Base-by-base conservation (phyloP, 1,140 invertebrate species). In the Pentalonia nigronervosa region DNA sequence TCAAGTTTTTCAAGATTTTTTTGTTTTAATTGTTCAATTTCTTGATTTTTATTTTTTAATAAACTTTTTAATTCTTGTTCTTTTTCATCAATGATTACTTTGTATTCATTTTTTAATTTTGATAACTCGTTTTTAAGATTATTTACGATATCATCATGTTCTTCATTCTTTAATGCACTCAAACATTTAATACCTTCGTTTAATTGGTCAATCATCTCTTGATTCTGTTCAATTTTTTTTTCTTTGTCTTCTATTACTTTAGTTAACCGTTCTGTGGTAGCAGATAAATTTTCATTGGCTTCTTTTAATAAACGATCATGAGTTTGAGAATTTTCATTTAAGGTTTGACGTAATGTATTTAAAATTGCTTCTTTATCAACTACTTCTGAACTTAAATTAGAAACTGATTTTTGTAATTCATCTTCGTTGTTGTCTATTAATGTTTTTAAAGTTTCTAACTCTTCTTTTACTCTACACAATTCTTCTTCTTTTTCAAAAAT, bases 401-500 rank as follows among this genome's bases (percentile, higher is more conserved):
- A 93, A 3, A 93, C 91, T 3, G 91, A 93, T 41, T 93, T 93
- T 93, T 93, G 76, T 25, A 93, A 93, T 84, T 93, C 91, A 50
- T 93, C 91, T 84, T 84, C 76, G 53, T 93, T 93, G 8, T 93
- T 93, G 36, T 84, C 48, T 53, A 93, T 93, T 41, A 93, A 34
- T 83, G 86, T 93, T 86, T 93, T 93, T n/a, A 93, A 25, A 30
- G 91, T 56, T 50, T 93, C 91, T 36, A 93, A 93, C 34, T 93
- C 91, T 56, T 93, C 91, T 93, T 84, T 93, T 45, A 93, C 21
- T 84, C 48, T 93, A 56, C 91, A 93, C 7, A 93, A 50, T 41
- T 93, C 91, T 41, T 93, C 91, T 93, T 93, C 91, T 56, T 93
- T 93, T 93, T 93, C 91, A 93, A 93, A 93, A 60, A 53, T 93